Percentiles rank a stretch among this genome's conserved stretches.
phyloP scores from a whole-genome alignment of 2,797 vertebrate species.

The Sebastes minor region DNA sequence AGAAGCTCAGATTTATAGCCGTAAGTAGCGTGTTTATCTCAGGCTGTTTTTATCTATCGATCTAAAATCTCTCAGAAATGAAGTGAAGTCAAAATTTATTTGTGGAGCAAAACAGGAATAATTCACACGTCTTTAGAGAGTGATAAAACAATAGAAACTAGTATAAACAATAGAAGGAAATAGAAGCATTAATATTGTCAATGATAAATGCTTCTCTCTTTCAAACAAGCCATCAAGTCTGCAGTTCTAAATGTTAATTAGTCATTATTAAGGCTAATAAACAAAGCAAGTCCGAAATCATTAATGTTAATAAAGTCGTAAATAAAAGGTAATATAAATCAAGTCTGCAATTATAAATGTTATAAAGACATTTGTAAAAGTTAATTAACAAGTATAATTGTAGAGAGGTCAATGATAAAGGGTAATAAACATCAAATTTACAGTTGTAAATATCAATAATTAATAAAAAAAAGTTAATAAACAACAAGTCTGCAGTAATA shows the following conservation, averaged over 20 bases:
- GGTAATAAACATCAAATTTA: fast-evolving
- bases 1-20: background rate
- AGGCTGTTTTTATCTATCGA: background rate
- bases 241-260: background rate
- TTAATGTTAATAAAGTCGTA: background rate
- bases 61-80: background rate
- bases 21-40: background rate
- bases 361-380: background rate
- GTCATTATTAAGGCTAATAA: background rate
- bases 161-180: background rate
- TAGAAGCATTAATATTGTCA: background rate
- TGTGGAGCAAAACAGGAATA: background rate
- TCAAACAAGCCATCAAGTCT: fast-evolving
- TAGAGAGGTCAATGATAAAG: background rate
- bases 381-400: too few relatives aligned
- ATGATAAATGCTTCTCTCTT: background rate
- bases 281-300: background rate
- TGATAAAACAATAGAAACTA: background rate
- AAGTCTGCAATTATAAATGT: background rate
- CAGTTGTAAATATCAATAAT: background rate
- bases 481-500: background rate
- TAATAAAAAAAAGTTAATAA: background rate
- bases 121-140: background rate
- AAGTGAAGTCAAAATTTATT: background rate
- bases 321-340: background rate